Conservation (phyloP, 1,140 invertebrate genomes). For the Potamilus streckersoni region DNA sequence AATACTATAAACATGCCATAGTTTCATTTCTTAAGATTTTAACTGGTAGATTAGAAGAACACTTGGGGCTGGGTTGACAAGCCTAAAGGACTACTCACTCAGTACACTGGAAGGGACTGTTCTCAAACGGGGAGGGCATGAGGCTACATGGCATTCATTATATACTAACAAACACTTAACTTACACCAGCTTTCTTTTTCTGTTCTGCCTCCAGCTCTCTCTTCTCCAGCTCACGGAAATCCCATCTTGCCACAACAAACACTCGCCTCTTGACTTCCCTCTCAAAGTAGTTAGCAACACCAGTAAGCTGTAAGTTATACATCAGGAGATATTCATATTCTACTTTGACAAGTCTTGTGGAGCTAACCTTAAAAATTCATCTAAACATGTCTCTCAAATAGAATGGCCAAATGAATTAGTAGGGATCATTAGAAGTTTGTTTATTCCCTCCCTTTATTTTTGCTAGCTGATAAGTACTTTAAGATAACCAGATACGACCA, state of each 20-base stretch:
- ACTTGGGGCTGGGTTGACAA: not conserved
- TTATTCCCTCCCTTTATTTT: no score
- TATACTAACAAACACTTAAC: conserved; percentile 22
- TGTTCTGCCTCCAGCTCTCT: conserved; percentile 60
- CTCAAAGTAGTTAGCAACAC: conserved; percentile 63
- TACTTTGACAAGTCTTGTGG: no score
- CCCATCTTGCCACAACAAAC: conserved; percentile 65
- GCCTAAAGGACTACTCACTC: not conserved
- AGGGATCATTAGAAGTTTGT: no score
- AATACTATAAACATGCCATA: not conserved
- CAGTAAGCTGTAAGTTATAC: conserved; percentile 42
- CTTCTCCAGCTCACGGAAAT: conserved; percentile 66
- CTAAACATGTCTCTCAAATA: no score
- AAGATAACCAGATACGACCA: no score
- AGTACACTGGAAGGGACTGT: not conserved
- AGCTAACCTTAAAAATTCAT: no score
- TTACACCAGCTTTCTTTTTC: conserved; percentile 65
- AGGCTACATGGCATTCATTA: not conserved
- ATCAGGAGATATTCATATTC: no score
- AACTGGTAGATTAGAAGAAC: not conserved
- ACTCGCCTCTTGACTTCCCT: conserved; percentile 64
- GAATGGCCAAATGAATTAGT: no score
- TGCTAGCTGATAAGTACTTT: no score
- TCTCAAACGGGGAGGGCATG: not conserved
- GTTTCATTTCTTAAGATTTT: not conserved